phyloP scores from a whole-genome alignment of 2,888 invertebrate genomes.

The Rotaria magnacalcarata region DNA sequence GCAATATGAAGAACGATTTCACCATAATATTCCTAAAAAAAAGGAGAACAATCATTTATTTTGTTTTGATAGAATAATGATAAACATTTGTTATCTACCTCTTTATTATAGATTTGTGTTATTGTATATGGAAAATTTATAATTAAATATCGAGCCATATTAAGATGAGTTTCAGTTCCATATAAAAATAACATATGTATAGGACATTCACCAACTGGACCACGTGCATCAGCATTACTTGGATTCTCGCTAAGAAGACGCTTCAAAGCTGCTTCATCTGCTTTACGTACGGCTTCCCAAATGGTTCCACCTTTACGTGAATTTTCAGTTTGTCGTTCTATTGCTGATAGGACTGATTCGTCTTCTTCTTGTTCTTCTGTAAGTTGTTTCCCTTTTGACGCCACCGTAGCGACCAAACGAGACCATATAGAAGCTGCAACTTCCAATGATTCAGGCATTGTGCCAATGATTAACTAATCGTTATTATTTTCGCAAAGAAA shows the following conservation, averaged over 20 bases:
- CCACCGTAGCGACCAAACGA: too few relatives aligned
- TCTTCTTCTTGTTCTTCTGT: too few relatives aligned
- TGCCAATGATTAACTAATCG: too few relatives aligned
- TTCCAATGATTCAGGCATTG: too few relatives aligned
- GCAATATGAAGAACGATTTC: neutral
- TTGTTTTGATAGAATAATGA: neutral
- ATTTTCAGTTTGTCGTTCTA: neutral
- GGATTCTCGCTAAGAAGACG: neutral
- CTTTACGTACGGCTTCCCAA: neutral
- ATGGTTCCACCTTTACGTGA: neutral
- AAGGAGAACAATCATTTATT: too few relatives aligned
- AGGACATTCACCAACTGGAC: neutral
- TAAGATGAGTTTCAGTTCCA: neutral
- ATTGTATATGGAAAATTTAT: neutral
- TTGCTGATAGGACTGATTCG: neutral
- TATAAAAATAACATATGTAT: neutral
- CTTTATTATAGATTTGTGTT: neutral
- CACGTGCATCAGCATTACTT: neutral
- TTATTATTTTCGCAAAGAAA: too few relatives aligned
- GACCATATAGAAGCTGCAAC: too few relatives aligned
- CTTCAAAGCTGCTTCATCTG: neutral
- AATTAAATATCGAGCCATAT: neutral
- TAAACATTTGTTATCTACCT: neutral
- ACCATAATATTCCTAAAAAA: neutral
- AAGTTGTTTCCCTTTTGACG: too few relatives aligned